These are phyloP conservation scores for Phyllostomus hastatus DNA, from an alignment of 2,113 vertebrate genomes.

Conservation along the genomic window DNA sequence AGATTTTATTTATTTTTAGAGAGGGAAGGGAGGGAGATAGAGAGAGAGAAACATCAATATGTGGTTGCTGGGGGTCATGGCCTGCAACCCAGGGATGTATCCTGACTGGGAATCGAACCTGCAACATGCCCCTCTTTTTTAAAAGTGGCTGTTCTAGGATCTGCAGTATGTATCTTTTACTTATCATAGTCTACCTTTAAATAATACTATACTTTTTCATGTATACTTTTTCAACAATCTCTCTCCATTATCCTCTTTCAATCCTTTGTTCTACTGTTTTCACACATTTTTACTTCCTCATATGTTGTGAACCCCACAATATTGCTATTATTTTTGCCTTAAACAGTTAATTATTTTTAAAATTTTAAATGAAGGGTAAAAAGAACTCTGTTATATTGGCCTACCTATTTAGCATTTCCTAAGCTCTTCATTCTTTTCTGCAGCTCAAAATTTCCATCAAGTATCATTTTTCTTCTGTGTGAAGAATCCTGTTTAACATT, in stretches of 20 bases:
- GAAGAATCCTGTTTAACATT: background rate
- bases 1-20: too few relatives aligned
- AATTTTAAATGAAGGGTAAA: background rate
- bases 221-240: background rate
- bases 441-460: background rate
- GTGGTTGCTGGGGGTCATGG: too few relatives aligned
- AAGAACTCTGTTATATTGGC: background rate
- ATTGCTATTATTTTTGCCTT: background rate
- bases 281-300: background rate
- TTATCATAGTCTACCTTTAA: background rate
- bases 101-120: too few relatives aligned
- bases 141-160: background rate
- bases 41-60: too few relatives aligned
- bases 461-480: background rate
- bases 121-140: background rate
- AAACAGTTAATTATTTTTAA: background rate
- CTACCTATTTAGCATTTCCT: background rate
- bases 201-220: background rate
- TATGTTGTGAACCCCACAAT: background rate
- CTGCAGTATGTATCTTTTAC: background rate
- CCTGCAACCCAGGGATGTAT: too few relatives aligned
- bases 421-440: background rate
- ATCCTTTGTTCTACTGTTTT: background rate
- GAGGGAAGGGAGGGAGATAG: too few relatives aligned
- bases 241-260: background rate